Evolutionary conservation across 2,797 vertebrate species (phyloP).

Genomic region (Platalea minor): DNA sequence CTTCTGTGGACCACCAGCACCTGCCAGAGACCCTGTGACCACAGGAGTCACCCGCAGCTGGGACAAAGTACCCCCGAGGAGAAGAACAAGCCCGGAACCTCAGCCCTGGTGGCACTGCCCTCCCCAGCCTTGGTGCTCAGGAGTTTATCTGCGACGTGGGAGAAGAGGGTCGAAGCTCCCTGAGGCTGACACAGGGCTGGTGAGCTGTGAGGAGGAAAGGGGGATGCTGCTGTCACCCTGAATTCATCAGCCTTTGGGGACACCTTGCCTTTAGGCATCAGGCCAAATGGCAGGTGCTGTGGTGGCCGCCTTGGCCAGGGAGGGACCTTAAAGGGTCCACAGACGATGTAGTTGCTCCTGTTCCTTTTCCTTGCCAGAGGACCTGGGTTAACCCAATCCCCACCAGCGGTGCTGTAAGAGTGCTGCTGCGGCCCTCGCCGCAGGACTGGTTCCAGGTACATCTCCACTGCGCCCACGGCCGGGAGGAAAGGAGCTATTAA

Average conservation of each 20-base stretch:
- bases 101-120: not conserved
- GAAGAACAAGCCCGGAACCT: not conserved
- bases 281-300: not conserved
- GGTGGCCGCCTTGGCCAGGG: not conserved
- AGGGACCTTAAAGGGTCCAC: not conserved
- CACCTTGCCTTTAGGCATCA: not conserved
- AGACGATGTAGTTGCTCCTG: not conserved
- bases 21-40: fast-evolving
- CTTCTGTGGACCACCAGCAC: not conserved
- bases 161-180: not conserved
- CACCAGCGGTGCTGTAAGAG: not conserved
- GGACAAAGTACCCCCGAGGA: fast-evolving
- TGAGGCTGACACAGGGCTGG: not conserved
- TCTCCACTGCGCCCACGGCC: fast-evolving
- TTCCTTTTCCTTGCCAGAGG: not conserved
- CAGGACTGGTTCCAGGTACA: not conserved
- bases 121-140: not conserved
- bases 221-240: not conserved
- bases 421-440: not conserved
- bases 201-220: not conserved
- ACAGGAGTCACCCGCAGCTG: fast-evolving
- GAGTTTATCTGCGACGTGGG: fast-evolving
- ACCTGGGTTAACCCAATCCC: not conserved
- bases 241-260: not conserved
- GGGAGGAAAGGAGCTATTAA: not conserved